Evolutionary conservation across 2,888 invertebrate species (phyloP), one percentile per base, ranked within the genome.

Genomic region (Caenorhabditis plicata): DNA sequence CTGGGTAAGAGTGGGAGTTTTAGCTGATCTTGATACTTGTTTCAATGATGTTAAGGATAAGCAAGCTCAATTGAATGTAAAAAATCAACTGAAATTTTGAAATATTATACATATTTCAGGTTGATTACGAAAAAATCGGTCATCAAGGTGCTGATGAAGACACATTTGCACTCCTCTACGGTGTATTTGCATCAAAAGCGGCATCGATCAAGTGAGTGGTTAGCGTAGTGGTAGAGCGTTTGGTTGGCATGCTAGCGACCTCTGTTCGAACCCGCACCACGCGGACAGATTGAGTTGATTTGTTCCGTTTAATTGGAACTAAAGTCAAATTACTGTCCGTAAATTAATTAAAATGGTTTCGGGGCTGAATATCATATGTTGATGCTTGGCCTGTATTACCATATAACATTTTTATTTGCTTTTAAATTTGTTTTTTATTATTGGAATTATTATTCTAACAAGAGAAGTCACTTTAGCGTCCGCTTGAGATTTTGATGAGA

Each of bases 131-230:
- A 11, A 68, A 68, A 45, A 50, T 65, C 8, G 65, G 68, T 1
- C 62, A 63, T n/a, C 38, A 49, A 5, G 62, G 70, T 8, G 63
- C 67, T 4, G 77, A 79, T 25, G 78, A 78, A 39, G 78, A 78
- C 48, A 75, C 76, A 15, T 73, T 74, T 45, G 71, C 78, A 8
- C 51, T 78, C 2, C 64, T 78, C 17, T 78, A 78, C 46, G 78
- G 78, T 35, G 75, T 78, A 17, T 78, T 78, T 39, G 78, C 77
- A n/a, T 69, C 72, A 27, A 70, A 73, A 45, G 77, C 78, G 19
- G 61, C 68, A 17, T 57, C 68, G 11, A 71, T 79, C 22, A 74
- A 73, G 77, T 76, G 47, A 51, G 53, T 55, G 39, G 11, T 38
- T 48, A 38, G 36, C 39, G 33, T 9, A 50, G 42, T 42, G 53